Evolutionary conservation across 2,797 vertebrate genomes (phyloP).

Genomic region (Semaprochilodus insignis): DNA sequence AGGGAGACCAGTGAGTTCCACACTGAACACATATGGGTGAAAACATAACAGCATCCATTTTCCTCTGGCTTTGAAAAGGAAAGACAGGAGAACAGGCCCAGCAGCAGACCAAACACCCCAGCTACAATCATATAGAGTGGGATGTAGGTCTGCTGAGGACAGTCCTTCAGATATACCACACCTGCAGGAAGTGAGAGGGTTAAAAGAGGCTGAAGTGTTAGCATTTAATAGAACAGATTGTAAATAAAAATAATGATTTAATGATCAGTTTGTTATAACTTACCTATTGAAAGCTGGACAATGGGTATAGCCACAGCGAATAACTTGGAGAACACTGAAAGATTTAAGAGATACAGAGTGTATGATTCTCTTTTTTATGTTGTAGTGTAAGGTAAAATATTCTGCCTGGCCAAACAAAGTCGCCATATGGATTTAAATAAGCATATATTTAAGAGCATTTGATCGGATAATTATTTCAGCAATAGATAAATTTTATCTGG

Average conservation of each 20-base stretch:
- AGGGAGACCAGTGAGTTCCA: background rate
- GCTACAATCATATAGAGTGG: slow-evolving; percentile 35
- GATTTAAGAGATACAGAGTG: background rate
- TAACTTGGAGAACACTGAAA: slow-evolving; percentile 66
- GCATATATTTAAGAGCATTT: too few relatives aligned
- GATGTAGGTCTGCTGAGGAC: slow-evolving; percentile 33
- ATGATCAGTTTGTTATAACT: slow-evolving; percentile 46
- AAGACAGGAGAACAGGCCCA: background rate
- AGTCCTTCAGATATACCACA: slow-evolving; percentile 1
- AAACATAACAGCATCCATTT: background rate
- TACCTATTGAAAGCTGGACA: slow-evolving; percentile 73
- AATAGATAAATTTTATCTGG: too few relatives aligned
- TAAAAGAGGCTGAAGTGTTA: background rate
- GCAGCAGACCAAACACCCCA: slow-evolving; percentile 30
- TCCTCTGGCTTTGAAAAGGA: background rate
- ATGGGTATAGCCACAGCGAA: slow-evolving; percentile 56
- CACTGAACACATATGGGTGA: background rate
- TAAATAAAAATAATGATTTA: background rate
- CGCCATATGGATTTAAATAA: too few relatives aligned
- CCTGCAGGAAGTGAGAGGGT: background rate
- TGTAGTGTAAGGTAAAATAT: background rate
- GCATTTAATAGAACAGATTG: background rate
- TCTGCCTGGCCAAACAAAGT: too few relatives aligned
- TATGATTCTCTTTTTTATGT: background rate
- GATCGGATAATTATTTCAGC: too few relatives aligned